Conservation (phyloP, 2,888 invertebrate genomes). For the Hanleya hanleyi region DNA sequence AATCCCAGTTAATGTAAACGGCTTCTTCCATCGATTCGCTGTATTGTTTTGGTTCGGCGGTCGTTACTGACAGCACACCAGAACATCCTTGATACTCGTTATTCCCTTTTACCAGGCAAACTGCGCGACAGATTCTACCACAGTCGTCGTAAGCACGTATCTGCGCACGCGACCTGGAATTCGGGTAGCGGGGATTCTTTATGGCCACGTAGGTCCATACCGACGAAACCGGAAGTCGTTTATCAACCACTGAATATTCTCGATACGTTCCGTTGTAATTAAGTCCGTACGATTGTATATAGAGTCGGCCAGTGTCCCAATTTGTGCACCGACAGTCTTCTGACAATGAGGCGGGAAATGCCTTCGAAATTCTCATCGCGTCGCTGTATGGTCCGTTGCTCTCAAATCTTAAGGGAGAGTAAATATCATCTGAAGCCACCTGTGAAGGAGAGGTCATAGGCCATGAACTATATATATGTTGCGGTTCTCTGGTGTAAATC, state of each 20-base stretch:
- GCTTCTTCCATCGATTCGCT: background rate
- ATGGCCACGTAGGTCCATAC: conserved; percentile 58
- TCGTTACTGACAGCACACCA: background rate
- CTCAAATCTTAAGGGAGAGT: conserved; percentile 35
- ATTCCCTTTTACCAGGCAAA: conserved; percentile 30
- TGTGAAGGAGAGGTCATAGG: conserved; percentile 50
- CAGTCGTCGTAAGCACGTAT: conserved; percentile 58
- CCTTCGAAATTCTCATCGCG: background rate
- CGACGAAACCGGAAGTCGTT: conserved; percentile 54
- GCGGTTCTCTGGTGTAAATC: conserved; percentile 53
- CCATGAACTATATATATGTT: conserved; percentile 47
- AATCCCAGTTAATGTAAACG: background rate
- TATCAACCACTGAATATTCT: conserved; percentile 57
- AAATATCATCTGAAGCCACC: conserved; percentile 48
- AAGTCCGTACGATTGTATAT: conserved; percentile 53
- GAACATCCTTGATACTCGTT: background rate
- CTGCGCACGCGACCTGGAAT: conserved; percentile 5
- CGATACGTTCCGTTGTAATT: conserved; percentile 62
- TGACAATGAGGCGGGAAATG: conserved; percentile 23
- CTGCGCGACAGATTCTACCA: conserved; percentile 57
- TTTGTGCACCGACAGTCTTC: conserved; percentile 4
- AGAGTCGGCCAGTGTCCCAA: conserved; percentile 35
- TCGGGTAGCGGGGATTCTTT: conserved; percentile 44
- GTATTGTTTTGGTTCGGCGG: background rate
- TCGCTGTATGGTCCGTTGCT: background rate